Evolutionary conservation across 2,888 invertebrate species (phyloP), one percentile per base, ranked within the genome.

Genomic region (Eutolmus rufibarbis): DNA sequence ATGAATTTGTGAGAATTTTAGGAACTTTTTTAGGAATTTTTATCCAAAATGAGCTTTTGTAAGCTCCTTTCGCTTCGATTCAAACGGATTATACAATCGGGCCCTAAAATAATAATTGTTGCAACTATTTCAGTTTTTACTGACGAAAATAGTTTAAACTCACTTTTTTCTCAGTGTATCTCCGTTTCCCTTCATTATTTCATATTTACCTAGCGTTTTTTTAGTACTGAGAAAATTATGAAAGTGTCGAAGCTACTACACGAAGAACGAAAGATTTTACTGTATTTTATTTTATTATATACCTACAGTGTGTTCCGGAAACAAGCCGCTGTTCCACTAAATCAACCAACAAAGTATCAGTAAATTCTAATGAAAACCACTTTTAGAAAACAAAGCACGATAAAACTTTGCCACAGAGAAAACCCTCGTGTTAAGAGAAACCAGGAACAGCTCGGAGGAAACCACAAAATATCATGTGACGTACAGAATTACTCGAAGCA

Each of bases 281-380:
- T 34, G 7, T 7, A n/a, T 66, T 23, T 66, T 66, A 66, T 66
- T 23, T 2, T 23, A 23, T 8, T 1, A 28, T 28, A 28, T 2
- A 57, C 5, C 19, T 28, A 23, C 23, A 14, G n/a, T 23, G 28
- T 57, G 1, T 7, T 12, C 57, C 23, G 23, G 28, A 66, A 66
- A 66, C 23, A 66, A 66, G 28, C 23, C 28, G 19, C 23, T 57
- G 66, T 9, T 23, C 28, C 28, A 19, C 2, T 66, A 28, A 79
- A 79, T 79, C 79, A 79, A 12, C 46, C 46, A 16, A 28, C 79
- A 40, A 46, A 46, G 46, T 43, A 23, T 28, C 79, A 37, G 19
- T 85, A 85, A 85, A 74, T 85, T 85, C 74, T 85, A 74, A 85
- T 85, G 74, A 85, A 85, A 85, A 74, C 85, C 85, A 85, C 40